These are phyloP conservation scores for Neodiprion pinetum DNA, from an alignment of 1,140 invertebrate species.

Conservation along the genomic window DNA sequence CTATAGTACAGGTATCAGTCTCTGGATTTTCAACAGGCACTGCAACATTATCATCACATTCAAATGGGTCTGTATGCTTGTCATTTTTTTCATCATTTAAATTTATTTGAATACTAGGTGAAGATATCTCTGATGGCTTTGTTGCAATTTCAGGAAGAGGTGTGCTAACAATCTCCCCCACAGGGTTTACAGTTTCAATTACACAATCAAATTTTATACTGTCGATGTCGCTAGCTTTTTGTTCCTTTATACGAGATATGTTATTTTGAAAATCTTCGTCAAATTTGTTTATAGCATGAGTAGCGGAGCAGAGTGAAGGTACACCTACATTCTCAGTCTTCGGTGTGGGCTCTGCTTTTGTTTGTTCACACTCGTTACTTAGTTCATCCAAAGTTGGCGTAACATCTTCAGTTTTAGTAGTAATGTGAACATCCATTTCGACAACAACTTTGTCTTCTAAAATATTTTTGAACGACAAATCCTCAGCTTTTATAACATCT, in stretches of 20 bases:
- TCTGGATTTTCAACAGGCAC: background rate
- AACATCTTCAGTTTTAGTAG: background rate
- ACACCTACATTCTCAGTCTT: background rate
- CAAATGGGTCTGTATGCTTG: background rate
- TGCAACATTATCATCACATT: background rate
- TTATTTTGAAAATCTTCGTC: too few relatives aligned
- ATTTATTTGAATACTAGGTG: too few relatives aligned
- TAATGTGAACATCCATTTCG: background rate
- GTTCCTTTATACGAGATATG: too few relatives aligned
- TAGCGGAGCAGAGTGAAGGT: background rate
- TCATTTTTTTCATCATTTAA: too few relatives aligned
- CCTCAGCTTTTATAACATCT: background rate
- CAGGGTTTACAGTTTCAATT: background rate
- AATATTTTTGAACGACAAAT: background rate
- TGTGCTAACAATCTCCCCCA: background rate
- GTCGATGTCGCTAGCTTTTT: too few relatives aligned
- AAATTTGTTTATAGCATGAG: too few relatives aligned
- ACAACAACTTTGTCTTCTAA: too few relatives aligned
- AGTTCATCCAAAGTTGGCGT: background rate
- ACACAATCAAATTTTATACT: too few relatives aligned
- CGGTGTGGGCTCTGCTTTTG: background rate
- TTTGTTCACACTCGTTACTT: background rate
- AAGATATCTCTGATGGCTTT: background rate
- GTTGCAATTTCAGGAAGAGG: background rate
- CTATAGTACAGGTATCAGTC: too few relatives aligned